Percentiles rank a stretch among this genome's conserved stretches.
Conservation (phyloP, 2,113 vertebrate species). For the Dasypus novemcinctus region DNA sequence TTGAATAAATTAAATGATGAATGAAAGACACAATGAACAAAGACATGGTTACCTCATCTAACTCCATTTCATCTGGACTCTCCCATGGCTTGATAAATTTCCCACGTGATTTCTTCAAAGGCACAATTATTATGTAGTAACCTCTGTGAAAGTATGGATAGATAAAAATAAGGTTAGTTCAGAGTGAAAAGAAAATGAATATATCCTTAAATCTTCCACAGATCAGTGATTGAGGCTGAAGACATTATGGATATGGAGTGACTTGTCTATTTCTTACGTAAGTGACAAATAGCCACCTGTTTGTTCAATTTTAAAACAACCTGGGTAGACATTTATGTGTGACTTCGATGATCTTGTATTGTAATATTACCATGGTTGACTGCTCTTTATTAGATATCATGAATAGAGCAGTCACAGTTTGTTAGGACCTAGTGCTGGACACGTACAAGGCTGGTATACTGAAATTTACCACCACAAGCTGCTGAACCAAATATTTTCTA, state of each 20-base stretch:
- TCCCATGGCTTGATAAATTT: slow-evolving; percentile 98
- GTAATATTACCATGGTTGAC: slow-evolving; percentile 50
- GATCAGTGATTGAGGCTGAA: neutral
- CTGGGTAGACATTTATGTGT: slow-evolving; percentile 72
- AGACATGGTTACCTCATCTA: slow-evolving; percentile 92
- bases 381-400: slow-evolving; percentile 57
- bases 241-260: neutral
- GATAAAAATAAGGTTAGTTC: slow-evolving; percentile 59
- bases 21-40: slow-evolving; percentile 17
- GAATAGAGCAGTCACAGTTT: slow-evolving; percentile 46
- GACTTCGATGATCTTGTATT: slow-evolving; percentile 62
- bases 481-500: slow-evolving; percentile 37
- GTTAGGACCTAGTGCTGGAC: slow-evolving; percentile 29
- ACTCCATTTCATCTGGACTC: slow-evolving; percentile 98
- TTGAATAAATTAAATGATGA: slow-evolving; percentile 40
- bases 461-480: slow-evolving; percentile 59
- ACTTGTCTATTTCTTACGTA: neutral
- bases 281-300: slow-evolving; percentile 65
- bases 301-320: slow-evolving; percentile 68
- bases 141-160: slow-evolving; percentile 85
- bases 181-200: neutral
- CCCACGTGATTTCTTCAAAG: slow-evolving; percentile 97
- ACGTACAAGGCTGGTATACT: neutral
- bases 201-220: slow-evolving; percentile 19
- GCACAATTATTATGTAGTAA: slow-evolving; percentile 98